phyloP scores from a whole-genome alignment of 2,888 invertebrate genomes.

The Subacronicta megacephala region DNA sequence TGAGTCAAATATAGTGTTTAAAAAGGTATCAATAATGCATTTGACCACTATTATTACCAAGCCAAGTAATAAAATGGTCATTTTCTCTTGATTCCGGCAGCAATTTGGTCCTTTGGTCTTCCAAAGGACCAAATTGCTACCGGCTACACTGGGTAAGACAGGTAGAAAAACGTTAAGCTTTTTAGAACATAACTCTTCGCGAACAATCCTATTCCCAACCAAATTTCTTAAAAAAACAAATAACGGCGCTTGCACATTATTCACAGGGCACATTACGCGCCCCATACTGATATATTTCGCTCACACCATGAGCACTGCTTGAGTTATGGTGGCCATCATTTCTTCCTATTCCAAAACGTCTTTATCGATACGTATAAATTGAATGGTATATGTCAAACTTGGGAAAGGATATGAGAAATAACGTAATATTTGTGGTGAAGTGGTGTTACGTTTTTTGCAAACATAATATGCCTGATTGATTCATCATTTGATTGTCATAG shows the following conservation, averaged over 20 bases:
- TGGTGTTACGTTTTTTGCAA: not conserved
- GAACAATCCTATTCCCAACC: conserved; percentile 41
- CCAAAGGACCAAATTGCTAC: conserved; percentile 8
- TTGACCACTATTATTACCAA: no score
- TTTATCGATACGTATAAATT: conserved; percentile 66
- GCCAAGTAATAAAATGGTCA: not conserved
- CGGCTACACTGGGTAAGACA: conserved; percentile 7
- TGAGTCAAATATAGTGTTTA: no score
- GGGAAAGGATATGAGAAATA: not conserved
- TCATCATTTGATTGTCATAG: no score
- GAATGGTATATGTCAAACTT: conserved; percentile 52
- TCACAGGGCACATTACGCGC: conserved; percentile 50
- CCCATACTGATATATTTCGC: conserved; percentile 60
- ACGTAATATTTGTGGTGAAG: not conserved
- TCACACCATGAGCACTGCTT: conserved; percentile 57
- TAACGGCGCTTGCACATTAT: conserved; percentile 43
- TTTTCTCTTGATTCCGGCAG: no score
- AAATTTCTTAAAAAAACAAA: conserved; percentile 50
- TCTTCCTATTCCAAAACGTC: conserved; percentile 68
- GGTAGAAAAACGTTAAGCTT: not conserved
- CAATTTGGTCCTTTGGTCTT: no score
- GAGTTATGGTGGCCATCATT: conserved; percentile 69
- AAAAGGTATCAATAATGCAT: no score
- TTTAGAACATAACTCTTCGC: conserved; percentile 33
- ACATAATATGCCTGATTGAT: no score